Base-by-base conservation (phyloP, 1,140 invertebrate species). In the Asbolus verrucosus region DNA sequence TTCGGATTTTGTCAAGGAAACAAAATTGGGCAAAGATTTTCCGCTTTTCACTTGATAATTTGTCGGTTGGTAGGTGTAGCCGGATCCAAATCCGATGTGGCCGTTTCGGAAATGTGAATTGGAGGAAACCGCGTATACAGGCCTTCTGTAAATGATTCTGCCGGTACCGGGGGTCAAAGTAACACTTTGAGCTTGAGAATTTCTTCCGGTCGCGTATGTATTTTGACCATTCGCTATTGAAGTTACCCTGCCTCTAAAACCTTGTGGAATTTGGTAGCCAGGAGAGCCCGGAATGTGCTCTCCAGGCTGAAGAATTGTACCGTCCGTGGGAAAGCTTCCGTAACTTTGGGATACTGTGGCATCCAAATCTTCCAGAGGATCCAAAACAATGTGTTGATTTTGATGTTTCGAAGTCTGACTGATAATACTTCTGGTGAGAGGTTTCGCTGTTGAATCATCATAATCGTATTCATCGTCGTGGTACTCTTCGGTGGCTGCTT, bases 1-100 rank as follows among this genome's bases (percentile, higher is more conserved):
- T 27, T 92, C 87, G 11, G 91, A 92, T 76, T 92, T 93, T 0
- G 90, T 91, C 1, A 93, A 87, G 0, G 91, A 91, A 0, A 91
- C 84, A 76, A 89, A 91, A 74, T 83, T 85, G 8, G 86, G 84
- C 1, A 81, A 79, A 9, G 76, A 46, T 54, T 76, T 76, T 61
- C 80, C 65, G 67, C 77, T 65, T 65, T 74, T 77, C 27, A 78
- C 61, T 61, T 75, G 75, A 65, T 75, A 78, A 63, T 75, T 66
- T 31, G 76, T 69, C 9, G 76, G 75, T 70, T 78, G 70, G 68
- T 70, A 76, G 3, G 77, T 70, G 33, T 77, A 78, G 11, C 75
- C 73, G 6, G 74, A 72, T 21, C 77, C 76, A 39, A 77, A 75
- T n/a, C 75, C 73, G 41, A 73, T 72, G 15, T 75, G 61, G 18